phyloP scores from a whole-genome alignment of 2,113 vertebrate species.

The Poecilia latipinna region DNA sequence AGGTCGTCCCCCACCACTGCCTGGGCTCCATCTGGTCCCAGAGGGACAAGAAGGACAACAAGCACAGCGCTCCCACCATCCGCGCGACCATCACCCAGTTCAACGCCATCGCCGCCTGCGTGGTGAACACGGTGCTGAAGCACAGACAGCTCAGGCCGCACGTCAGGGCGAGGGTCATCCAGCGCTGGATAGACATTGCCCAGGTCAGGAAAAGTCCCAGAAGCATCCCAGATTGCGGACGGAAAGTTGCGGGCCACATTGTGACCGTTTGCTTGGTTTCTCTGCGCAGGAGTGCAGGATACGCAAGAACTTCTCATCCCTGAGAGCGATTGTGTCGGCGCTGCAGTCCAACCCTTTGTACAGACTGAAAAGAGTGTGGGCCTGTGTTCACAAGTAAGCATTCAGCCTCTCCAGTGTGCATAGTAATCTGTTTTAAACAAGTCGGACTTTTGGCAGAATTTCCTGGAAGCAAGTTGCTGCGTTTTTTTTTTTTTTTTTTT shows the following conservation, averaged over 20 bases:
- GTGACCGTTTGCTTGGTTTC: neutral
- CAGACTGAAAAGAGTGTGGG: slow-evolving; percentile 92
- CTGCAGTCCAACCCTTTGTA: slow-evolving; percentile 95
- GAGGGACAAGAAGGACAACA: slow-evolving; percentile 91
- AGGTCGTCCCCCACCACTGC: slow-evolving; percentile 93
- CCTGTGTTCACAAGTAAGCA: slow-evolving; percentile 89
- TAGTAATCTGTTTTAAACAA: slow-evolving; percentile 17
- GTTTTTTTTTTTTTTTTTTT: neutral
- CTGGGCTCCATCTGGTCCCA: slow-evolving; percentile 94
- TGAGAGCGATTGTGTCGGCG: slow-evolving; percentile 91
- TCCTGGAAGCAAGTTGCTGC: neutral
- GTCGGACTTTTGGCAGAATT: neutral
- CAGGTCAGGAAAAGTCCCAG: slow-evolving; percentile 77
- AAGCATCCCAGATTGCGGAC: neutral
- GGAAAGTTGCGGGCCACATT: neutral
- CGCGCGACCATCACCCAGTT: slow-evolving; percentile 95
- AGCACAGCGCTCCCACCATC: slow-evolving; percentile 88
- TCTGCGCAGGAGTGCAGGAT: slow-evolving; percentile 90
- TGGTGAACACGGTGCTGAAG: slow-evolving; percentile 88
- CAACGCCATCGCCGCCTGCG: slow-evolving; percentile 90
- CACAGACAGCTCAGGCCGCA: slow-evolving; percentile 84
- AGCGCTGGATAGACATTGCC: slow-evolving; percentile 95
- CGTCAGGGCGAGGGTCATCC: slow-evolving; percentile 89
- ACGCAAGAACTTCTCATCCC: slow-evolving; percentile 95
- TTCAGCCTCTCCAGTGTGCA: slow-evolving; percentile 1